A percentile compares a stretch with the other conserved stretches of the same genome.
Evolutionary conservation across 2,888 invertebrate species (phyloP).

Genomic region (Tenthredo distinguenda): DNA sequence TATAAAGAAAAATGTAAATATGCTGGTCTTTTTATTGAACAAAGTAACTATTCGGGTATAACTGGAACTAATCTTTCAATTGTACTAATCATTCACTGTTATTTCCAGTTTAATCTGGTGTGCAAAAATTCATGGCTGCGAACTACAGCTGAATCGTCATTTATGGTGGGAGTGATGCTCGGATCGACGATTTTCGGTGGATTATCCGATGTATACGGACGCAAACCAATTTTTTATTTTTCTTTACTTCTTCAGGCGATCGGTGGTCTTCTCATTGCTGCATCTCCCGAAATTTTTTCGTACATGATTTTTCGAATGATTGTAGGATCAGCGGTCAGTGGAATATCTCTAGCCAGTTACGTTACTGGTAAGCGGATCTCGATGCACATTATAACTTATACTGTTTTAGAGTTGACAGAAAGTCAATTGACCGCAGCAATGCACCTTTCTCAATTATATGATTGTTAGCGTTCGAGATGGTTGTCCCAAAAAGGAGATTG

Average conservation of each 20-base stretch:
- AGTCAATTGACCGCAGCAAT: not conserved
- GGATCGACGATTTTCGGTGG: constrained; percentile 85
- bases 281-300: constrained; percentile 83
- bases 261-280: constrained; percentile 81
- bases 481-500: constrained; percentile 84
- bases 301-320: constrained; percentile 82
- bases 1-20: no score
- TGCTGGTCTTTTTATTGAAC: not conserved
- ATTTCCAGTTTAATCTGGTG: constrained; percentile 75
- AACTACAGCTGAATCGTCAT: constrained; percentile 82
- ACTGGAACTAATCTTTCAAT: not conserved
- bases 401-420: not conserved
- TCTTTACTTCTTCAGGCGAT: constrained; percentile 83
- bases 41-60: not conserved
- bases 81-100: not conserved
- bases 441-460: not conserved
- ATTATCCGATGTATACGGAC: constrained; percentile 79
- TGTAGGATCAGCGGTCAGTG: constrained; percentile 85
- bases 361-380: constrained; percentile 71
- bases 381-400: not conserved
- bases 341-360: constrained; percentile 86
- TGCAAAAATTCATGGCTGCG: constrained; percentile 81
- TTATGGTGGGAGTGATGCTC: constrained; percentile 84
- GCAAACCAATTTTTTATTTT: constrained; percentile 84
- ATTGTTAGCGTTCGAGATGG: constrained; percentile 84